phyloP scores from a whole-genome alignment of 2,888 invertebrate genomes.

The Sussaba pulchella region DNA sequence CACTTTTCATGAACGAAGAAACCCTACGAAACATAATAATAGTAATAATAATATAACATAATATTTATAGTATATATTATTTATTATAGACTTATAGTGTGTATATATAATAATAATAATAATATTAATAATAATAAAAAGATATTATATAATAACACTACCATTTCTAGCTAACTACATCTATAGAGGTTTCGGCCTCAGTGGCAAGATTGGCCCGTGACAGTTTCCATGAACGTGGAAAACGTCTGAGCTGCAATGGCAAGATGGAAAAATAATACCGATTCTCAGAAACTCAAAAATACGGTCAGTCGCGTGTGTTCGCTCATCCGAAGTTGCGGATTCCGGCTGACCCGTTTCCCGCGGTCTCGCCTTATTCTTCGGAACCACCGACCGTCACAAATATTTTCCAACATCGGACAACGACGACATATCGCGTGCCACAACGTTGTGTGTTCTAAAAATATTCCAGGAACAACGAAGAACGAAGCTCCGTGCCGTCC shows the following conservation, averaged over 20 bases:
- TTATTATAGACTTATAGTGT: no score
- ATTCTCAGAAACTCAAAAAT: background rate
- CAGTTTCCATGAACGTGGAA: background rate
- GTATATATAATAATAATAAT: no score
- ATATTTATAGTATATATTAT: no score
- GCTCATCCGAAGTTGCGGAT: constrained; percentile 32
- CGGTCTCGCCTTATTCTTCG: constrained; percentile 49
- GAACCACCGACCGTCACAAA: constrained; percentile 16
- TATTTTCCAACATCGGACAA: constrained; percentile 9
- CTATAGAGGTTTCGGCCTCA: no score
- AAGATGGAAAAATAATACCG: constrained; percentile 29
- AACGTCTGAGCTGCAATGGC: background rate
- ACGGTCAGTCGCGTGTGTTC: constrained; percentile 16
- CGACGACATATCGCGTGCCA: background rate
- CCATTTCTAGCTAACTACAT: no score
- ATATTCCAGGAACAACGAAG: constrained; percentile 8
- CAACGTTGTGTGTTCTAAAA: constrained; percentile 6
- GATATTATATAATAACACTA: no score
- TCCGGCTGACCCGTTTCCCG: constrained; percentile 59
- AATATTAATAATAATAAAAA: no score
- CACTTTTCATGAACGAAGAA: no score
- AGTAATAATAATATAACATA: no score
- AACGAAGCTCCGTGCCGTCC: background rate
- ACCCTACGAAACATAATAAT: no score
- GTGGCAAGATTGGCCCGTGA: no score